A percentile compares a stretch with the other conserved stretches of the same genome.
These are phyloP conservation scores for Agelas oroides DNA, from an alignment of 37 sponge, comb jelly and placozoan genomes.

Conservation along the genomic window DNA sequence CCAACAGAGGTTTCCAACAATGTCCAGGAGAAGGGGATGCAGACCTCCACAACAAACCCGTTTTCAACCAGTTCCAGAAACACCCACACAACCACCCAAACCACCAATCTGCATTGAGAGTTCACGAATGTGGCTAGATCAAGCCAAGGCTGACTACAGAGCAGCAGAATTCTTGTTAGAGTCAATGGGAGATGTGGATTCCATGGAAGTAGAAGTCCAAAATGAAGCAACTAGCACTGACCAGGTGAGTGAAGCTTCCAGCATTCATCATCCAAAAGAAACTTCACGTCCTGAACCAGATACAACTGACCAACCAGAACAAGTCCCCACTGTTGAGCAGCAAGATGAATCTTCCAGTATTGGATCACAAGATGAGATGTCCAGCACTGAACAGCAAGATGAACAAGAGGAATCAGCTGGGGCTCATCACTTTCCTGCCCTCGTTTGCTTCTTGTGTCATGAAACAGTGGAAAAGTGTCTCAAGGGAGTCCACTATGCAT, in stretches of 20 bases:
- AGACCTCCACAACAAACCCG: not conserved
- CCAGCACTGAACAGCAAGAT: not conserved
- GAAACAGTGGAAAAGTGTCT: constrained; percentile 76
- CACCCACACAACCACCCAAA: not conserved
- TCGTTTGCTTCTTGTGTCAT: constrained; percentile 78
- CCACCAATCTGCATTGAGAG: constrained; percentile 12
- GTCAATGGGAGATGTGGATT: not conserved
- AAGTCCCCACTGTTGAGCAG: not conserved
- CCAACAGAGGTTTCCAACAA: not conserved
- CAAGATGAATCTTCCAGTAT: not conserved
- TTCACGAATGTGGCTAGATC: constrained; percentile 52
- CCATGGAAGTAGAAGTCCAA: not conserved
- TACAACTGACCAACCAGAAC: not conserved
- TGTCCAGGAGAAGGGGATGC: not conserved
- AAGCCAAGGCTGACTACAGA: constrained; percentile 50
- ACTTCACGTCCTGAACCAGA: too few species aligned
- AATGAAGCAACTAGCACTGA: not conserved
- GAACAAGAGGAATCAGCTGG: not conserved
- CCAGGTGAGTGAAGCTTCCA: too few species aligned
- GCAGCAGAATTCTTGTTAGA: constrained; percentile 23
- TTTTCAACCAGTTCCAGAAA: constrained; percentile 1
- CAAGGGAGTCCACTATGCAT: constrained; percentile 66
- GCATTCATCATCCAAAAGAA: too few species aligned
- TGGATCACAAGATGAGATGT: not conserved
- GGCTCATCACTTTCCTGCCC: constrained; percentile 51